Evolutionary conservation across 2,797 vertebrate genomes (phyloP).

Genomic region (Clarias platycephalus): DNA sequence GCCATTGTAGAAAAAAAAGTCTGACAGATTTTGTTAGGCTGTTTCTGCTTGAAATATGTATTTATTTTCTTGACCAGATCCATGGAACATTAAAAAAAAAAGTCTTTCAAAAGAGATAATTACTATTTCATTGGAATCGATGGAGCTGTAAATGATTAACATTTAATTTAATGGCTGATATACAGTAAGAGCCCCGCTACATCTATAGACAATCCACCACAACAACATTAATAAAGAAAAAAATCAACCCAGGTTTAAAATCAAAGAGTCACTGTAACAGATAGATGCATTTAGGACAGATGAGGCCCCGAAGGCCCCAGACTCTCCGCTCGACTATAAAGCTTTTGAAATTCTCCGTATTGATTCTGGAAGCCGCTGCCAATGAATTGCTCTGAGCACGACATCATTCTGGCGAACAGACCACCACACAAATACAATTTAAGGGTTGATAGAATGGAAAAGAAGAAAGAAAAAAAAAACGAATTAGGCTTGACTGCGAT

Average conservation of each 20-base stretch:
- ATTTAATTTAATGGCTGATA: background rate
- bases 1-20: too few relatives aligned
- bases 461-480: slow-evolving; percentile 25
- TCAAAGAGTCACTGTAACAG: background rate
- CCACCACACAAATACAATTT: slow-evolving; percentile 47
- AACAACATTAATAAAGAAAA: background rate
- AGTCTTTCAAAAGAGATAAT: background rate
- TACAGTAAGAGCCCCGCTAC: background rate
- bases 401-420: slow-evolving; percentile 40
- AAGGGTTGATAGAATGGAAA: slow-evolving; percentile 42
- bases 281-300: slow-evolving; percentile 25
- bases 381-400: slow-evolving; percentile 23
- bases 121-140: background rate
- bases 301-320: slow-evolving; percentile 3
- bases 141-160: background rate
- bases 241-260: background rate
- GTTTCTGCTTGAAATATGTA: too few relatives aligned
- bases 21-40: too few relatives aligned
- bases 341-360: slow-evolving; percentile 32
- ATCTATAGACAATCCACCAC: background rate
- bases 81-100: background rate
- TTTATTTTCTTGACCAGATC: background rate
- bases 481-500: slow-evolving; percentile 31
- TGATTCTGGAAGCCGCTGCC: slow-evolving; percentile 42
- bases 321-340: slow-evolving; percentile 8